These are phyloP conservation scores for Eilema caniola DNA, from an alignment of 2,888 invertebrate genomes.

Conservation along the genomic window DNA sequence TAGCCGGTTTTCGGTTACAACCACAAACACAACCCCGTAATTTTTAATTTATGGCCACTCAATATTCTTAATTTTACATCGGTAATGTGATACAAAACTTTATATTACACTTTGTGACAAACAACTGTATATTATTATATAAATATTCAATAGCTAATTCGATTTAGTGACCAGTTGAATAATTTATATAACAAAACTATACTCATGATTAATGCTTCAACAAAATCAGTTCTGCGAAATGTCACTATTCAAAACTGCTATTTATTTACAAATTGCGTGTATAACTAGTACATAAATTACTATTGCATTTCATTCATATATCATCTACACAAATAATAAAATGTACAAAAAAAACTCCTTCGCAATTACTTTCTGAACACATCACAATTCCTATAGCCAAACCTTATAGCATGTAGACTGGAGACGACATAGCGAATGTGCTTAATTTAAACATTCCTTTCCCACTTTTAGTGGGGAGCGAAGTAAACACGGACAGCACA, in stretches of 20 bases:
- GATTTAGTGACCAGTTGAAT: conserved; percentile 66
- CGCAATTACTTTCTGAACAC: conserved; percentile 77
- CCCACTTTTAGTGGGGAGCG: conserved; percentile 21
- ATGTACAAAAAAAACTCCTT: conserved; percentile 77
- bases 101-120: conserved; percentile 63
- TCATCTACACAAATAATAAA: conserved; percentile 79
- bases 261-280: conserved; percentile 81
- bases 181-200: conserved; percentile 55
- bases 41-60: conserved; percentile 81
- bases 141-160: conserved; percentile 59
- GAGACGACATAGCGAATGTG: conserved; percentile 37
- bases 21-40: conserved; percentile 64
- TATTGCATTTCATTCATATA: conserved; percentile 84
- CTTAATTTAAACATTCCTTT: conserved; percentile 28
- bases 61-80: conserved; percentile 80
- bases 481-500: conserved; percentile 25
- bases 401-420: conserved; percentile 56
- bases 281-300: conserved; percentile 85
- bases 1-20: conserved; percentile 40
- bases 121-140: conserved; percentile 51
- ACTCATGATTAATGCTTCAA: conserved; percentile 51
- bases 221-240: conserved; percentile 52
- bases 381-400: conserved; percentile 80
- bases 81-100: conserved; percentile 73
- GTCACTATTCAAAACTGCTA: conserved; percentile 67